phyloP scores from a whole-genome alignment of 92 coral and sea anemone species.

The Phenganax subtilis region DNA sequence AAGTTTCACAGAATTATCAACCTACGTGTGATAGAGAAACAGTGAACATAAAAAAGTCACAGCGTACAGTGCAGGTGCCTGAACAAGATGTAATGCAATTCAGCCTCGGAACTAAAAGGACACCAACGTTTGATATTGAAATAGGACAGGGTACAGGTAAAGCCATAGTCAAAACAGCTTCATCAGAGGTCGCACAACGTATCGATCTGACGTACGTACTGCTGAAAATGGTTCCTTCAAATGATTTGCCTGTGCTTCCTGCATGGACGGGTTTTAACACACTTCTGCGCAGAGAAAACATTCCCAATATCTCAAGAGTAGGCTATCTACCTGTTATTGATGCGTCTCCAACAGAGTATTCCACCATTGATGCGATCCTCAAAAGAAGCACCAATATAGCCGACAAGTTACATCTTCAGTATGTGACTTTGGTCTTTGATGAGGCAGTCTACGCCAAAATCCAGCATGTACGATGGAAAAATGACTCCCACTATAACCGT shows the following conservation, averaged over 20 bases:
- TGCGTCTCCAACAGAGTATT: not conserved
- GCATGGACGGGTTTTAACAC: slow-evolving; percentile 1
- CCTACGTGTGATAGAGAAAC: not conserved
- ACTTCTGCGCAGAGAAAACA: not conserved
- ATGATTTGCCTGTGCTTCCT: not conserved
- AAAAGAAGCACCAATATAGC: not conserved
- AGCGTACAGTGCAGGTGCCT: slow-evolving; percentile 42
- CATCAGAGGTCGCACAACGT: slow-evolving; percentile 6
- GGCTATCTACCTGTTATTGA: slow-evolving; percentile 18
- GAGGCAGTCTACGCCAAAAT: not conserved
- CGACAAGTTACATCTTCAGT: not conserved
- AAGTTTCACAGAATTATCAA: slow-evolving; percentile 5
- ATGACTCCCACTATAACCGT: not conserved
- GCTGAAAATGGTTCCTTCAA: slow-evolving; percentile 24
- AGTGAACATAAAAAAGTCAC: slow-evolving; percentile 30
- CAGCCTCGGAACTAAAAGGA: slow-evolving; percentile 31
- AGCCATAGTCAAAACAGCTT: not conserved
- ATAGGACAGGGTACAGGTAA: not conserved
- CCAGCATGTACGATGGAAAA: not conserved
- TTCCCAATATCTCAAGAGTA: not conserved
- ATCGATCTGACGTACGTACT: slow-evolving; percentile 40
- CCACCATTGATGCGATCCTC: not conserved
- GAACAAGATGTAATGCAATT: slow-evolving; percentile 23
- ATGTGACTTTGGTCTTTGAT: not conserved
- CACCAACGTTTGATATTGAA: slow-evolving; percentile 29